phyloP scores from a whole-genome alignment of 1,140 invertebrate species.

The Pollicipes pollicipes region DNA sequence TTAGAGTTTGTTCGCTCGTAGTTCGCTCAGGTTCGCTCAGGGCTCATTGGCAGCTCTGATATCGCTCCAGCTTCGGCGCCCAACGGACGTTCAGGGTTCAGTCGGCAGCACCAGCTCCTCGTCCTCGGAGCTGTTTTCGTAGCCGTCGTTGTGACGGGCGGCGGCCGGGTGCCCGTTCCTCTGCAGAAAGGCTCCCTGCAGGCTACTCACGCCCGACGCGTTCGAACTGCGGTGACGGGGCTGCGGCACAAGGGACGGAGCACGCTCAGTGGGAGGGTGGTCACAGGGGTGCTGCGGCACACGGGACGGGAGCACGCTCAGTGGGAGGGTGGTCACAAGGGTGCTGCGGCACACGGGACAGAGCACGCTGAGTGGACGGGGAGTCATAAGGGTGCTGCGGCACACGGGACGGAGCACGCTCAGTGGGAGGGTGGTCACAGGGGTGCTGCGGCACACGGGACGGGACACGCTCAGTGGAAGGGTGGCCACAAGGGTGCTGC shows the following conservation, averaged over 20 bases:
- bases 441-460: neutral
- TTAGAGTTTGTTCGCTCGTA: no score
- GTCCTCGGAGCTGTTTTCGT: slow-evolving; percentile 1
- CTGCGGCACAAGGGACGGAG: neutral
- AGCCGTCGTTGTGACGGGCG: neutral
- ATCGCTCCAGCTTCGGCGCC: no score
- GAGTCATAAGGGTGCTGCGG: no score
- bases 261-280: neutral
- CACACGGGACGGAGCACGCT: neutral
- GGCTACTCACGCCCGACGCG: neutral
- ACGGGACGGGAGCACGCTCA: neutral
- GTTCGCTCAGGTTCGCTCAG: no score
- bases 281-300: neutral
- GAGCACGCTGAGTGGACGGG: no score
- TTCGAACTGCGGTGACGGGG: neutral
- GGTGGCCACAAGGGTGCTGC: neutral
- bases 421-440: no score
- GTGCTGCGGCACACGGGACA: neutral
- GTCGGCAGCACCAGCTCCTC: neutral
- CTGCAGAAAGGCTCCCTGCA: neutral
- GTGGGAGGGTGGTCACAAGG: neutral
- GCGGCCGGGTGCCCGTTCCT: neutral
- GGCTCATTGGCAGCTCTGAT: no score
- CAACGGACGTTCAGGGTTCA: neutral
- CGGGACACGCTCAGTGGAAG: neutral